Evolutionary conservation across 1,140 invertebrate species (phyloP), one percentile per base, ranked within the genome.

Genomic region (Helicorthomorpha holstii): DNA sequence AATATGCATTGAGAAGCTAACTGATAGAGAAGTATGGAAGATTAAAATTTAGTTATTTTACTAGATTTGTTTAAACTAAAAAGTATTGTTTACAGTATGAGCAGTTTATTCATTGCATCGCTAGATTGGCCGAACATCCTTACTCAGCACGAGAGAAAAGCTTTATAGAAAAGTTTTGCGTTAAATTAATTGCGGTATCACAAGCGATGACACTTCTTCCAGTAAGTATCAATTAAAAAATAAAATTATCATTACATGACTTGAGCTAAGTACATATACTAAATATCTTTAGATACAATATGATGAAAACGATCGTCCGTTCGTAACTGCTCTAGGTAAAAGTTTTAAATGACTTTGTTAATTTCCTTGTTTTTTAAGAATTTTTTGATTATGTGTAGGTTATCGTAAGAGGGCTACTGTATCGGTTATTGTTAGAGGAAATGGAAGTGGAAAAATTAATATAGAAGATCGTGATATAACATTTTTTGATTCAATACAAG

Each of bases 381-480:
- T 34, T 7, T 56, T 50, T 44, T 52, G 57, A 51, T 52, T 58
- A 59, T 64, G 63, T 61, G 24, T 55, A 83, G 85, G 81, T 62
- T 81, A 76, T 61, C 63, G 76, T 47, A 93, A 92, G 66, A 67
- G 65, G 47, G 73, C 81, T 1, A 68, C 70, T 58, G 87, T 74
- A 1, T 63, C 72, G 58, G 82, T 86, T 1, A 81, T 72, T 41
- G 65, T 87, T 19, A 66, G 64, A 50, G 77, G 74, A 7, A 80
- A 86, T 49, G 91, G 91, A 19, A 79, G 81, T 29, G 91, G 91
- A 14, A 74, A 80, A 61, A 76, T 94, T 51, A 76, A 66, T 23
- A 83, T 95, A 43, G 93, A 95, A 70, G 83, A 79, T 23, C 53
- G 57, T 29, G 63, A 68, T 53, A 59, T 91, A n/a, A 71, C 70